Base-by-base conservation (phyloP, 1,140 invertebrate species). In the Ceratoteleas bidentatus region DNA sequence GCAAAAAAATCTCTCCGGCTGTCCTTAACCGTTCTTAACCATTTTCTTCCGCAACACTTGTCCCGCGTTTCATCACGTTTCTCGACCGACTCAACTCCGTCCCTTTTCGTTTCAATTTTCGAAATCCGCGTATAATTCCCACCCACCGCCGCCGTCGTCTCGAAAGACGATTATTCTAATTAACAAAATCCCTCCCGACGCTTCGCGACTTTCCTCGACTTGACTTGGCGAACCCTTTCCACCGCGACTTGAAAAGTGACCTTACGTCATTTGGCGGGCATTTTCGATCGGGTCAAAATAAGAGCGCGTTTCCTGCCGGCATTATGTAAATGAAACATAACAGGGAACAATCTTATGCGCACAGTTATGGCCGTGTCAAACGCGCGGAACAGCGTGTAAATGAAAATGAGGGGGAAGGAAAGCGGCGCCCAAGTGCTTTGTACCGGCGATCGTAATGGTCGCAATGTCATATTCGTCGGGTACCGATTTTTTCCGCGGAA, bases 291-390 rank as follows among this genome's bases (percentile, higher is more conserved):
- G 58, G 24, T 53, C 47, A 60, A 68, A 56, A 72, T 40, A 54
- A 78, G 72, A 73, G 61, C 49, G 57, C 70, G 45, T 79, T 79
- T 79, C 68, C 58, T 79, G 52, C 40, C 16, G 52, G 66, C 76
- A 85, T 85, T 85, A 85, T 85, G 81, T 84, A 85, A 85, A 85
- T 84, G 80, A 79, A 79, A 81, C 54, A 54, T 72, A 81, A 79
- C 65, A 57, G 43, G 45, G 53, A 73, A 70, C 62, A 75, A 69
- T 75, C 70, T 76, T 66, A 76, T 65, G 53, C 57, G 68, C 64
- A 68, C 76, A 79, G 70, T 74, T 75, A 69, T 75, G 53, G 33
- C n/a, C 49, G 60, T 72, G 78, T 81, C 78, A 75, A 75, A 75
- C 53, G 66, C 54, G 38, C 61, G 72, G 65, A 68, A 61, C 54